These are phyloP conservation scores for Felis chaus DNA, from an alignment of 2,113 vertebrate genomes.

Conservation along the genomic window DNA sequence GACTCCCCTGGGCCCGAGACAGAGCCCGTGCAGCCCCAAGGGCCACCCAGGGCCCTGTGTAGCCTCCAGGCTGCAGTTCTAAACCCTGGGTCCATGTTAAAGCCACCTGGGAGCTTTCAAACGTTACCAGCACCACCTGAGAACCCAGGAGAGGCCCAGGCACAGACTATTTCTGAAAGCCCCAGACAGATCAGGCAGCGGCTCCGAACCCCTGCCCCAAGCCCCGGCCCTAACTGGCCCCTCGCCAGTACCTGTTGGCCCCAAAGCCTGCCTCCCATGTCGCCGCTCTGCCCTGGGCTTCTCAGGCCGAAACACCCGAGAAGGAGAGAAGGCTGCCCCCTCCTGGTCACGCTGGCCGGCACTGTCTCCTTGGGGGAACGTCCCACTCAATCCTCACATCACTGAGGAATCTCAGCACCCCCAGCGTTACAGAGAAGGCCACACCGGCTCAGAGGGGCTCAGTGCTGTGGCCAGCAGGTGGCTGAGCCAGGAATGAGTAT, in stretches of 20 bases:
- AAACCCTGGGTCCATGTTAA: rapidly evolving
- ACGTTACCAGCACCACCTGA: not conserved
- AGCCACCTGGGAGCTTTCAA: not conserved
- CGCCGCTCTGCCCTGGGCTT: not conserved
- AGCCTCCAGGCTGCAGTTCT: not conserved
- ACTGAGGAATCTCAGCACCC: rapidly evolving
- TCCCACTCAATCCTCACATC: not conserved
- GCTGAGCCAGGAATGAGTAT: not conserved
- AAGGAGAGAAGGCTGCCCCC: not conserved
- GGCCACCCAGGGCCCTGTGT: not conserved
- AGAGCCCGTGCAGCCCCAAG: not conserved
- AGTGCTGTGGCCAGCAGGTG: rapidly evolving
- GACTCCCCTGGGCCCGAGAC: constrained; percentile 49
- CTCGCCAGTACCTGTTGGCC: not conserved
- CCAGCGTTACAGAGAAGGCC: not conserved
- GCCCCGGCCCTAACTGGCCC: not conserved
- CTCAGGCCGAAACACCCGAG: not conserved
- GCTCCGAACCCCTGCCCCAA: not conserved
- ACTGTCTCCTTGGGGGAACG: no score
- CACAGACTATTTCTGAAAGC: not conserved
- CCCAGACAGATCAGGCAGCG: rapidly evolving
- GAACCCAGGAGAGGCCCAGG: not conserved
- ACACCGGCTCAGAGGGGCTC: not conserved
- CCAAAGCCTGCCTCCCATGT: rapidly evolving
- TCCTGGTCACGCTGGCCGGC: rapidly evolving